phyloP scores from a whole-genome alignment of 2,888 invertebrate genomes.

The Holacanthella duospinosa region DNA sequence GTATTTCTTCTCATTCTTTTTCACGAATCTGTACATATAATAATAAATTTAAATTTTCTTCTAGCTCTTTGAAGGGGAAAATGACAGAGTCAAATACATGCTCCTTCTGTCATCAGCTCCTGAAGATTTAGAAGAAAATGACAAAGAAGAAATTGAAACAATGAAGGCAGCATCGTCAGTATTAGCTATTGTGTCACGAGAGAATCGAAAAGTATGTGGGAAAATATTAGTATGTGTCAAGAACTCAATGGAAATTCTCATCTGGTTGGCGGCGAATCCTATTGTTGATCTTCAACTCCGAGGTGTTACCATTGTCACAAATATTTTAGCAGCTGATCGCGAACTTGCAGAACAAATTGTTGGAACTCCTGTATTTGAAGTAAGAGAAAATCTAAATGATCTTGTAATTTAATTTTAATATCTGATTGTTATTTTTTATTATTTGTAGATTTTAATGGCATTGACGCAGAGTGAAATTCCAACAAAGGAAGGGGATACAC shows the following conservation, averaged over 20 bases:
- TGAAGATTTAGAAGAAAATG: constrained; percentile 51
- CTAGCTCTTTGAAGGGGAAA: constrained; percentile 66
- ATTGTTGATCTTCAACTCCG: constrained; percentile 70
- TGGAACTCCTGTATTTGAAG: constrained; percentile 79
- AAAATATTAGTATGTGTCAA: constrained; percentile 39
- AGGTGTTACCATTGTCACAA: constrained; percentile 67
- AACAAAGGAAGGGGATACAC: not conserved
- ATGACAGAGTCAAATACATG: constrained; percentile 80
- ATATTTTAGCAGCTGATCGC: constrained; percentile 64
- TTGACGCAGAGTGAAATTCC: constrained; percentile 16
- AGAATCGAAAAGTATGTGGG: constrained; percentile 29
- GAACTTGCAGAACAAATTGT: constrained; percentile 71
- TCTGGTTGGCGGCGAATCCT: constrained; percentile 69
- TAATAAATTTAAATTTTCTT: constrained; percentile 39
- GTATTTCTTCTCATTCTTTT: too few relatives aligned
- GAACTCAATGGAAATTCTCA: constrained; percentile 67
- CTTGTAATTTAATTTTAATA: constrained; percentile 6
- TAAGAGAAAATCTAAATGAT: constrained; percentile 9
- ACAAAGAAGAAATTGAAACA: constrained; percentile 59
- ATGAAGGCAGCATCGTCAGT: constrained; percentile 78
- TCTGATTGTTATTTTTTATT: not conserved
- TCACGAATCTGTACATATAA: not conserved
- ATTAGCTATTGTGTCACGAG: constrained; percentile 71
- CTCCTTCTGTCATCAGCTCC: constrained; percentile 57
- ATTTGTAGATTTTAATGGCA: constrained; percentile 22